These are phyloP conservation scores for Lytechinus pictus DNA, from an alignment of 35 echinoderm and acorn worm genomes.

Conservation along the genomic window DNA sequence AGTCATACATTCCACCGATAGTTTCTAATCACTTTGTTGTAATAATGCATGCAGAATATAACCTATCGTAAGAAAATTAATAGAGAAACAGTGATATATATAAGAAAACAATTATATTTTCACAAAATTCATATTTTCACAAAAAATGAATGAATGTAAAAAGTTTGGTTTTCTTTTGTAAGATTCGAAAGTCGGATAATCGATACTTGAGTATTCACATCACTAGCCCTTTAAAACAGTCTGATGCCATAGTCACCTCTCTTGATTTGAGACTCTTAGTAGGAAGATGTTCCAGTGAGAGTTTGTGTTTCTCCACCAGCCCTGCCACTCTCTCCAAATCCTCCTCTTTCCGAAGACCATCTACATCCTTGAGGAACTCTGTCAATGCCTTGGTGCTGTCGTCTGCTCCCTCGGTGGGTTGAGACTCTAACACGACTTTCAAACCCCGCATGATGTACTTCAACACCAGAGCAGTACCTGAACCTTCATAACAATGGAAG, in stretches of 20 bases:
- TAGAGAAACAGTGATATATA: too few relatives aligned
- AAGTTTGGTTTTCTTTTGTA: too few relatives aligned
- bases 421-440: slow-evolving; percentile 31
- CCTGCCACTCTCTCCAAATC: slow-evolving; percentile 52
- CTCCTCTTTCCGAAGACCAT: slow-evolving; percentile 61
- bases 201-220: too few relatives aligned
- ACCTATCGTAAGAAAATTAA: too few relatives aligned
- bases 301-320: slow-evolving; percentile 80
- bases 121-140: too few relatives aligned
- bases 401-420: slow-evolving; percentile 31
- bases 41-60: too few relatives aligned
- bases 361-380: slow-evolving; percentile 74
- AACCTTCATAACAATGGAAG: neutral
- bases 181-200: too few relatives aligned
- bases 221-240: too few relatives aligned
- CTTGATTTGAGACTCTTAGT: slow-evolving; percentile 76
- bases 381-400: slow-evolving; percentile 56
- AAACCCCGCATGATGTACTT: slow-evolving; percentile 91
- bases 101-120: too few relatives aligned
- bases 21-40: too few relatives aligned
- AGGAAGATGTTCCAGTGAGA: slow-evolving; percentile 84
- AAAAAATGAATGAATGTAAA: too few relatives aligned
- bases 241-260: slow-evolving; percentile 51
- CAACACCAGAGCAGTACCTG: slow-evolving; percentile 76
- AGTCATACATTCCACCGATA: too few relatives aligned